Conservation (phyloP, 1,140 invertebrate species). For the Polyergus mexicanus region DNA sequence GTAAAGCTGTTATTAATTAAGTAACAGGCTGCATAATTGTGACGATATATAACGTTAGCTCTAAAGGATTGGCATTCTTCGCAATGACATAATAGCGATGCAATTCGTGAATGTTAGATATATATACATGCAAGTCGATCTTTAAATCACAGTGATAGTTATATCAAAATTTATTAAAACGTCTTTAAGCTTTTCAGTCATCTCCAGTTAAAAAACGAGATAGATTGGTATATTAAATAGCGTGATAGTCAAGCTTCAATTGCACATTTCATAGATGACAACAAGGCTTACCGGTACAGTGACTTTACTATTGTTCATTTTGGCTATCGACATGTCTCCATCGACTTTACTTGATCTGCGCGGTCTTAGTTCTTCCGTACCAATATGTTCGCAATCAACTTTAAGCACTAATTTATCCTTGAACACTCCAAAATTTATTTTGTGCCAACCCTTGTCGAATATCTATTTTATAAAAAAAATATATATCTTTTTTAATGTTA, state of each 20-base stretch:
- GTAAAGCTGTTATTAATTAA: constrained; percentile 73
- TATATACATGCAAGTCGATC: background rate
- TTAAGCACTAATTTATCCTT: constrained; percentile 90
- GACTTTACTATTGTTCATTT: constrained; percentile 86
- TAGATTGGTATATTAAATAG: constrained; percentile 9
- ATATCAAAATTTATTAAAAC: background rate
- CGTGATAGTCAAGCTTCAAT: background rate
- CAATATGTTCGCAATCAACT: constrained; percentile 89
- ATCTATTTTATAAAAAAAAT: constrained; percentile 79
- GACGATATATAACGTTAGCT: constrained; percentile 48
- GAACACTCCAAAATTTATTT: constrained; percentile 92
- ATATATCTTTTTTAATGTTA: background rate
- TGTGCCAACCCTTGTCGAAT: constrained; percentile 93
- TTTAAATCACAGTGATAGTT: background rate
- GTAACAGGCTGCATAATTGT: constrained; percentile 70
- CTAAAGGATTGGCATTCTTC: constrained; percentile 22
- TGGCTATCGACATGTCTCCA: constrained; percentile 90
- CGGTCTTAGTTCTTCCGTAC: constrained; percentile 85
- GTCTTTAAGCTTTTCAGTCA: background rate
- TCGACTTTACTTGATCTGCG: constrained; percentile 89
- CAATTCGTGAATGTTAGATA: constrained; percentile 12
- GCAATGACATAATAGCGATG: constrained; percentile 30
- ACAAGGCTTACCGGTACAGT: constrained; percentile 89
- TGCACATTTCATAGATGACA: constrained; percentile 1
- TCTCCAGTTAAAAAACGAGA: background rate